These are phyloP conservation scores for Drosophila asahinai DNA, from an alignment of 1,140 invertebrate species.

Conservation along the genomic window DNA sequence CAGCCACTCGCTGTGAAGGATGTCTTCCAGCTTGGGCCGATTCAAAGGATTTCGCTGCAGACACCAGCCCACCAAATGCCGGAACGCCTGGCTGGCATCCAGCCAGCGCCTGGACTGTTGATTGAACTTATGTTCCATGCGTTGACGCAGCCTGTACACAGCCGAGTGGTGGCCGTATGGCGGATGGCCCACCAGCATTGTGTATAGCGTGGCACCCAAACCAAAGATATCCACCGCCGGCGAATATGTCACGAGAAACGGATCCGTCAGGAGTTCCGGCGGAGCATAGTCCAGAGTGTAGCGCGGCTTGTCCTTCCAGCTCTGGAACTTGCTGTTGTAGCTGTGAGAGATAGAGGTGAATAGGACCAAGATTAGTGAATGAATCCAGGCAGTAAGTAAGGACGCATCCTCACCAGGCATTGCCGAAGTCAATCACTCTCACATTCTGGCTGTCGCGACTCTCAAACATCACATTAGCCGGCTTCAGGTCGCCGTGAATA, in stretches of 20 bases:
- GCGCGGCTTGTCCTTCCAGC: conserved; percentile 89
- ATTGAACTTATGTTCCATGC: no score
- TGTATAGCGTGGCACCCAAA: no score
- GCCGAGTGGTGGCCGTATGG: conserved; percentile 87
- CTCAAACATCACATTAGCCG: no score
- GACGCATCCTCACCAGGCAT: conserved; percentile 86
- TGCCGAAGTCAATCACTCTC: conserved; percentile 87
- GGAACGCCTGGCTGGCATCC: conserved; percentile 87
- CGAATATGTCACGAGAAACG: no score
- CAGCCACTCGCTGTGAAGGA: conserved; percentile 70
- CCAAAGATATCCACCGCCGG: no score
- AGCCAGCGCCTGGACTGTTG: conserved; percentile 87
- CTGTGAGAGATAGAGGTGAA: conserved; percentile 72
- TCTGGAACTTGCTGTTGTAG: conserved; percentile 87
- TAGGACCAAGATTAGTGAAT: not conserved
- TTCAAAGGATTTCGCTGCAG: conserved; percentile 50
- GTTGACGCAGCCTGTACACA: no score
- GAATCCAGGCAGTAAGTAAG: not conserved
- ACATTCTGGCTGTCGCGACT: no score
- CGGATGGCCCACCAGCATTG: conserved; percentile 86
- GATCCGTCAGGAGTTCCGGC: no score
- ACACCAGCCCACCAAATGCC: no score
- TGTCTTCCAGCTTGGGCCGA: conserved; percentile 89
- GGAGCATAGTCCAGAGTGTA: conserved; percentile 94
- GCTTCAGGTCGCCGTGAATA: no score